Conservation (phyloP, 2,797 vertebrate species). For the Lycodopsis pacificus region DNA sequence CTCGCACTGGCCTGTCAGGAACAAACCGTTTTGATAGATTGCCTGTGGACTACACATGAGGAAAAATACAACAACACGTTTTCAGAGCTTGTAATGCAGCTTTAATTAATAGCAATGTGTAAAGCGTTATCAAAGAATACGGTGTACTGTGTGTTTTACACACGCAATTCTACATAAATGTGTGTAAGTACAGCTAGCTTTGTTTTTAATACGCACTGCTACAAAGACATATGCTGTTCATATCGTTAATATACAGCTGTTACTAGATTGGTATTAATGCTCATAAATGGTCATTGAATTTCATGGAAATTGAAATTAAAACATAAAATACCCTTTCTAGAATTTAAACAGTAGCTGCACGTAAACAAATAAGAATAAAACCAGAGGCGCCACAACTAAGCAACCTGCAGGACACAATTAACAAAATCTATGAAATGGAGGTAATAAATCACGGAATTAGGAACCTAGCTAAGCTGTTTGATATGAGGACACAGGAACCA, state of each 20-base stretch:
- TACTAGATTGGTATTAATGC: background rate
- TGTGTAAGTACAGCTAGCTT: background rate
- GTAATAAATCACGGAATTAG: background rate
- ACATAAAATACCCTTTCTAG: background rate
- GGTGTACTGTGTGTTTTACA: background rate
- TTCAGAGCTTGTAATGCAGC: background rate
- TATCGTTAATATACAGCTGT: background rate
- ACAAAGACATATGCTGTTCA: background rate
- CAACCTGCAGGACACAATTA: background rate
- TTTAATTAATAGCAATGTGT: background rate
- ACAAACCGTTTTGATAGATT: slow-evolving; percentile 41
- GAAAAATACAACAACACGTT: background rate
- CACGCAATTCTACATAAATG: background rate
- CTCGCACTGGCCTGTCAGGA: slow-evolving; percentile 60
- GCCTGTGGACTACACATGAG: slow-evolving; percentile 52
- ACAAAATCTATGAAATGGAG: background rate
- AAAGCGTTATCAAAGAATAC: background rate
- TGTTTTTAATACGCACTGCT: background rate
- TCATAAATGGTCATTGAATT: no score
- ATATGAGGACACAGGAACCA: no score
- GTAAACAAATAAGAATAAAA: background rate
- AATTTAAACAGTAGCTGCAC: background rate
- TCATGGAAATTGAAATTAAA: no score
- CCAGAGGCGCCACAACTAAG: no score
- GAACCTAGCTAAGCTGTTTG: background rate